Conservation (phyloP, 2,113 vertebrate genomes). For the Xyliphius kryptos region DNA sequence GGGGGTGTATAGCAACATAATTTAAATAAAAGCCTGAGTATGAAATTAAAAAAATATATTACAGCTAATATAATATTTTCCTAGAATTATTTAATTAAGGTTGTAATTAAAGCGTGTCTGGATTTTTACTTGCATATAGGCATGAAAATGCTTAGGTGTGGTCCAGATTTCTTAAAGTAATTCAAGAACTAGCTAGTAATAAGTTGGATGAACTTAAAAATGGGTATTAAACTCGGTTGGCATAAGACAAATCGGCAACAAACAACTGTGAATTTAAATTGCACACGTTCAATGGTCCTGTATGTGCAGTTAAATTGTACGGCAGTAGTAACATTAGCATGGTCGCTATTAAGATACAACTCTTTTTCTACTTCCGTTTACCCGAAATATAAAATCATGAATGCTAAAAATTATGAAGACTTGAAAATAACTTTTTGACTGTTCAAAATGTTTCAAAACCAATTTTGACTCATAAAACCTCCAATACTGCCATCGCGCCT, state of each 20-base stretch:
- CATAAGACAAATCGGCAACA: conserved; percentile 94
- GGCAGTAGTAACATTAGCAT: conserved; percentile 68
- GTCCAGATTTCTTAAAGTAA: conserved; percentile 6
- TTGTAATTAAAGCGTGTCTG: too few species aligned
- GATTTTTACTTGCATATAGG: not conserved
- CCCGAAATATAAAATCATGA: too few species aligned
- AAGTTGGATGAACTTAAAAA: conserved; percentile 38
- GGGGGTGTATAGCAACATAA: too few species aligned
- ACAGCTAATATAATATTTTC: too few species aligned
- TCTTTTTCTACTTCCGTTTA: not conserved
- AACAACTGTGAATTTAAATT: conserved; percentile 97
- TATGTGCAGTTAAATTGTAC: conserved; percentile 71
- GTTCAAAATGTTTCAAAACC: too few species aligned
- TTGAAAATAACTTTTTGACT: too few species aligned
- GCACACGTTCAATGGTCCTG: conserved; percentile 86
- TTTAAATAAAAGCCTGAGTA: too few species aligned
- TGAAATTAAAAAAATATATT: too few species aligned
- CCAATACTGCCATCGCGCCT: too few species aligned
- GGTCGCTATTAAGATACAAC: conserved; percentile 64
- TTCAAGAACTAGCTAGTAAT: conserved; percentile 44
- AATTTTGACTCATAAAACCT: too few species aligned
- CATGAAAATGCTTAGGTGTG: not conserved
- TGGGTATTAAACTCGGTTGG: conserved; percentile 86
- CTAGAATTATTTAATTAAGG: too few species aligned
- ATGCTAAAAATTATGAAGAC: too few species aligned